Conservation (phyloP, 2,888 invertebrate species). For the Arctia plantaginis region DNA sequence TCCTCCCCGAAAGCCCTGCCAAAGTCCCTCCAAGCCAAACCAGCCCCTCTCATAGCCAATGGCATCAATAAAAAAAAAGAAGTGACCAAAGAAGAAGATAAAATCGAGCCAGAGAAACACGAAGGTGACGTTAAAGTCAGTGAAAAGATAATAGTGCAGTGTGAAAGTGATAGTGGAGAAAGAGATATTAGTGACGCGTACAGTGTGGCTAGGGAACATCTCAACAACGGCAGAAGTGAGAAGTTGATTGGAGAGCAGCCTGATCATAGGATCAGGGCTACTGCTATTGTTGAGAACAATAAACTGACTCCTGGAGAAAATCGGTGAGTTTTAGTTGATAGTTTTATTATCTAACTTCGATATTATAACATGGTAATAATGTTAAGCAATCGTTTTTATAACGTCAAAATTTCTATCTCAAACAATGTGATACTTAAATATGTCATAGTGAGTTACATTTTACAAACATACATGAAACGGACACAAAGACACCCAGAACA, state of each 20-base stretch:
- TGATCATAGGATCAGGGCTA: conserved; percentile 88
- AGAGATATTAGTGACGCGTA: conserved; percentile 82
- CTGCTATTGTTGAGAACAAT: conserved; percentile 87
- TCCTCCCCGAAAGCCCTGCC: conserved; percentile 81
- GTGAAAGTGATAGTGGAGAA: conserved; percentile 68
- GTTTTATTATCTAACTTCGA: background rate
- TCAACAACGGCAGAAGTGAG: conserved; percentile 91
- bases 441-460: background rate
- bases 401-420: background rate
- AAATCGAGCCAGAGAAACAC: conserved; percentile 74
- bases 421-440: background rate
- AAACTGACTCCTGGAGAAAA: conserved; percentile 86
- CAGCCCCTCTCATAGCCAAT: conserved; percentile 80
- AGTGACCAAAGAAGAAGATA: conserved; percentile 63
- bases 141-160: conserved; percentile 71
- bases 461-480: too few species aligned
- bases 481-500: too few species aligned
- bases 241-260: conserved; percentile 89
- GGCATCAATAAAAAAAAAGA: conserved; percentile 69
- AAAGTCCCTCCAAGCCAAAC: conserved; percentile 81
- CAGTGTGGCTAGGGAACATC: conserved; percentile 78
- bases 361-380: background rate
- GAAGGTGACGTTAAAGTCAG: conserved; percentile 78
- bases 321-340: conserved; percentile 77
- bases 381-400: background rate